Conservation (phyloP, 2,113 vertebrate species). For the Telmatochromis brichardi region DNA sequence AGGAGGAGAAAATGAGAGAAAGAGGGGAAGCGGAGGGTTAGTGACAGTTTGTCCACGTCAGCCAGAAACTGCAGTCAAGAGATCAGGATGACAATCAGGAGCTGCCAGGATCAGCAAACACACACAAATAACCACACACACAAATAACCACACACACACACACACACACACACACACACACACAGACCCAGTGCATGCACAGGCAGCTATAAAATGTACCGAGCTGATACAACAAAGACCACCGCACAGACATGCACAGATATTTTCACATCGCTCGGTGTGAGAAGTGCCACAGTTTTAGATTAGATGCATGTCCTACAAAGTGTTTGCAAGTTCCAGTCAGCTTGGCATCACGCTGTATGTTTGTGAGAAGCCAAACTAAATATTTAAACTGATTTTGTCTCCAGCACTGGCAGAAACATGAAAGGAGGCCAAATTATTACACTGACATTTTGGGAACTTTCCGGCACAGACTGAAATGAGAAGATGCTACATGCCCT, state of each 20-base stretch:
- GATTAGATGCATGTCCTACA: not conserved
- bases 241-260: not conserved
- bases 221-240: not conserved
- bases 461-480: not conserved
- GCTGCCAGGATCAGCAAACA: slow-evolving; percentile 26
- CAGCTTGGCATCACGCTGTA: not conserved
- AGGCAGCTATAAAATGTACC: not conserved
- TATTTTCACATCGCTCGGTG: not conserved
- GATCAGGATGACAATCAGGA: slow-evolving; percentile 45
- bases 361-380: not conserved
- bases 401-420: not conserved
- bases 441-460: not conserved
- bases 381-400: not conserved
- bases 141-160: not conserved
- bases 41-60: slow-evolving; percentile 64
- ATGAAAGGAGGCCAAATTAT: not conserved
- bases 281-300: not conserved
- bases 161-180: not conserved
- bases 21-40: slow-evolving; percentile 56
- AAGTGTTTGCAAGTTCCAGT: not conserved
- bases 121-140: not conserved
- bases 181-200: not conserved
- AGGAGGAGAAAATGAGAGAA: slow-evolving; percentile 2
- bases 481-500: not conserved
- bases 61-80: slow-evolving; percentile 39